A percentile compares a stretch with the other conserved stretches of the same genome.
These are phyloP conservation scores for Pangasius macronema DNA, from an alignment of 2,797 vertebrate species.

Conservation along the genomic window DNA sequence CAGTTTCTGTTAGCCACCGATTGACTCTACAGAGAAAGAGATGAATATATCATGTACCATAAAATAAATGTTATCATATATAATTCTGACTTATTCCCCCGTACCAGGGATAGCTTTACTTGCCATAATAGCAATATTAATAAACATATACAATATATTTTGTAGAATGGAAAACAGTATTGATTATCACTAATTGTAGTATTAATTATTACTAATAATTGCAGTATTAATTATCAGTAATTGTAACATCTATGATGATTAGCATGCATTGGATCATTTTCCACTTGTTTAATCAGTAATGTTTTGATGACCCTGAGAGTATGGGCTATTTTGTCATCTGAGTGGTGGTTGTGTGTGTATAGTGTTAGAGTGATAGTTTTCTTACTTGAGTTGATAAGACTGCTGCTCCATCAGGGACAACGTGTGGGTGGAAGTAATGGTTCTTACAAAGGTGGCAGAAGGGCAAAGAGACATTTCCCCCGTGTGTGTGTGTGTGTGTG, in stretches of 20 bases:
- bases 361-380: constrained; percentile 27
- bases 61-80: constrained; percentile 9
- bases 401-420: constrained; percentile 38
- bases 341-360: constrained; percentile 25
- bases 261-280: background rate
- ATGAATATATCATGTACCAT: background rate
- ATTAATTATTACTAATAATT: too few species aligned
- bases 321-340: background rate
- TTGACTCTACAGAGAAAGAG: background rate
- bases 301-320: constrained; percentile 3
- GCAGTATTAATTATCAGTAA: too few species aligned
- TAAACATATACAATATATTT: background rate
- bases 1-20: background rate
- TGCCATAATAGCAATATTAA: background rate
- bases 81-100: background rate
- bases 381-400: constrained; percentile 44
- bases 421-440: constrained; percentile 52
- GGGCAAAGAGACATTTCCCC: constrained; percentile 55
- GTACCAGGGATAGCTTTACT: background rate
- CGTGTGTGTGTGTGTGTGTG: constrained; percentile 31
- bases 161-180: background rate
- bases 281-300: background rate
- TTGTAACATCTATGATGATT: background rate
- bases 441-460: constrained; percentile 54
- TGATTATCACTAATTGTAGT: too few species aligned